These are phyloP conservation scores for Piprites chloris DNA, from an alignment of 2,113 vertebrate genomes.

Conservation along the genomic window DNA sequence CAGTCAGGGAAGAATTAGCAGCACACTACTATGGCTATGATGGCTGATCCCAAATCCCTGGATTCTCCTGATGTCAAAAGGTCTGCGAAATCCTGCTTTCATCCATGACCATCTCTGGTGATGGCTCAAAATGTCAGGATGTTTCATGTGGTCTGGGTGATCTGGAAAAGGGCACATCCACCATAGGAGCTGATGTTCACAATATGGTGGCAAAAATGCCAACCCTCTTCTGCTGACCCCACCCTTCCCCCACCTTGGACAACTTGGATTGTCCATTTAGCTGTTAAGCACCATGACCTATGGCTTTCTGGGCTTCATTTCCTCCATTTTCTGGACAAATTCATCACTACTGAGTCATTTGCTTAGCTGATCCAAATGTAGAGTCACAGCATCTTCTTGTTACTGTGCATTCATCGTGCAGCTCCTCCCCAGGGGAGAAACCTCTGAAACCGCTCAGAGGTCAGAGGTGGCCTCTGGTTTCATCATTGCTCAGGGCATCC, in stretches of 20 bases:
- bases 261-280: not conserved
- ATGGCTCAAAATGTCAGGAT: not conserved
- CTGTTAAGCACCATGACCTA: not conserved
- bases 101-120: not conserved
- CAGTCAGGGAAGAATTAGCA: not conserved
- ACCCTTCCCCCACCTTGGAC: not conserved
- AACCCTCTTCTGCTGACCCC: not conserved
- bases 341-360: not conserved
- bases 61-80: not conserved
- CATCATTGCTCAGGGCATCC: not conserved
- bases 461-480: not conserved
- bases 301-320: not conserved
- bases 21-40: not conserved
- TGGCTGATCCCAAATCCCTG: not conserved
- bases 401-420: not conserved
- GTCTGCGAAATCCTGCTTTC: not conserved
- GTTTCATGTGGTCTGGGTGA: not conserved
- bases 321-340: not conserved
- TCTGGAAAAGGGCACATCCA: not conserved
- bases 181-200: not conserved
- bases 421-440: not conserved
- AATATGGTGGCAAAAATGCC: accelerated
- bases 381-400: not conserved
- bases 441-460: not conserved
- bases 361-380: not conserved